Conservation (phyloP, 2,888 invertebrate species). For the Zhuqinia jingwanae region DNA sequence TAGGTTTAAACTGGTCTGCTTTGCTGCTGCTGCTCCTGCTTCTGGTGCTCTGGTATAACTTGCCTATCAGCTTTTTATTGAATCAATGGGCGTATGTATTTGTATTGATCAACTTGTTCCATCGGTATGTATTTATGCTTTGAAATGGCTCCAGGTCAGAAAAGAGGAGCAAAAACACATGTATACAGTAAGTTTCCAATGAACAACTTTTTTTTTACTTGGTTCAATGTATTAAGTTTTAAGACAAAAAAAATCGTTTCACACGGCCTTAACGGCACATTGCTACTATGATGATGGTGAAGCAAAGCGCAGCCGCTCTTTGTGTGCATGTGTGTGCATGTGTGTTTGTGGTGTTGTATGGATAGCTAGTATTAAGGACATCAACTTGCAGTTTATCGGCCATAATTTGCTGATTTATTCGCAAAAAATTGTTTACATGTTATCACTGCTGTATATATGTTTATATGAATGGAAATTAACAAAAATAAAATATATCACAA, state of each 20-base stretch:
- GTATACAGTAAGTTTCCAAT: not conserved
- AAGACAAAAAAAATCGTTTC: conserved; percentile 35
- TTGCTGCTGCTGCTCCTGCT: not conserved
- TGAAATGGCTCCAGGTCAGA: conserved; percentile 16
- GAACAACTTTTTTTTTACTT: not conserved
- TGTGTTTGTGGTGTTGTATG: too few species aligned
- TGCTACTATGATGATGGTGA: not conserved
- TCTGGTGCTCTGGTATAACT: not conserved
- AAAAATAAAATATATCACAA: not conserved
- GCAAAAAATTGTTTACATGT: not conserved
- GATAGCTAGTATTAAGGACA: conserved; percentile 10
- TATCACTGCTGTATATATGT: too few species aligned
- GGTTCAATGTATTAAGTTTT: too few species aligned
- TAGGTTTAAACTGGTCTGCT: conserved; percentile 17
- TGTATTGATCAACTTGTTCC: not conserved
- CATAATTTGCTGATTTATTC: conserved; percentile 1
- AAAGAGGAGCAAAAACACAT: not conserved
- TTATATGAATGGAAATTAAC: conserved; percentile 2
- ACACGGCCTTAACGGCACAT: conserved; percentile 26
- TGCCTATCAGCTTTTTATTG: not conserved
- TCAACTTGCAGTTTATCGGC: not conserved
- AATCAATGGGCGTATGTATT: conserved; percentile 23
- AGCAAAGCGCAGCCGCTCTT: not conserved
- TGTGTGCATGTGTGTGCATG: too few species aligned
- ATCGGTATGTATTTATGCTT: conserved; percentile 17